Conservation (phyloP, 2,797 vertebrate species). For the Helarctos malayanus region DNA sequence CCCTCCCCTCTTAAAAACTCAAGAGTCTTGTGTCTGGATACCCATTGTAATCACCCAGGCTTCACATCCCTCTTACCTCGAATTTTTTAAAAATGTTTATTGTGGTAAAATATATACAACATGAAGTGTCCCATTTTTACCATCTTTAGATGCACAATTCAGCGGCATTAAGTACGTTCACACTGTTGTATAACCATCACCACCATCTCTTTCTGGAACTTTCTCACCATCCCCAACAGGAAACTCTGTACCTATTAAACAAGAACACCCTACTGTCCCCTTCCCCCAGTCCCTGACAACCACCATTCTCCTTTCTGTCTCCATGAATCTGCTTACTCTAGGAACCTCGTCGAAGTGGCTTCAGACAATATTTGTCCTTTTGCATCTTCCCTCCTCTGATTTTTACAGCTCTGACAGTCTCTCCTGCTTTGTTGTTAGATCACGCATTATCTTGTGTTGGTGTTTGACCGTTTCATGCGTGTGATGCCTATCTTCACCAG, state of each 20-base stretch:
- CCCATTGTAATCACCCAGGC: background rate
- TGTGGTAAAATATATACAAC: background rate
- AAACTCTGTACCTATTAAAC: background rate
- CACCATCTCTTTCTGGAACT: background rate
- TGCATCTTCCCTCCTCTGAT: background rate
- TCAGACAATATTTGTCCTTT: background rate
- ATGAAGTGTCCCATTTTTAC: background rate
- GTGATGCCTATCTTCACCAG: background rate
- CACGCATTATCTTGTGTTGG: background rate
- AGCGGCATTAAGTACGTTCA: background rate
- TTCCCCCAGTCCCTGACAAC: background rate
- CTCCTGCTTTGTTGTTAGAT: background rate
- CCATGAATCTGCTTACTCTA: background rate
- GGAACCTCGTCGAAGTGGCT: background rate
- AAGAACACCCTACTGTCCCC: background rate
- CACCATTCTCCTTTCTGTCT: background rate
- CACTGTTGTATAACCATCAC: background rate
- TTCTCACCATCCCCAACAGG: background rate
- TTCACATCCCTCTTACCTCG: background rate
- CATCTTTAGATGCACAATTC: background rate
- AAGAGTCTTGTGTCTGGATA: background rate
- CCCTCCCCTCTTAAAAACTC: background rate
- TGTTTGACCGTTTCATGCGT: background rate
- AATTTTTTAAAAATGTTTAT: background rate
- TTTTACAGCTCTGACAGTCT: background rate